Conservation (phyloP, 1,140 invertebrate species). For the Leptopilina clavipes region DNA sequence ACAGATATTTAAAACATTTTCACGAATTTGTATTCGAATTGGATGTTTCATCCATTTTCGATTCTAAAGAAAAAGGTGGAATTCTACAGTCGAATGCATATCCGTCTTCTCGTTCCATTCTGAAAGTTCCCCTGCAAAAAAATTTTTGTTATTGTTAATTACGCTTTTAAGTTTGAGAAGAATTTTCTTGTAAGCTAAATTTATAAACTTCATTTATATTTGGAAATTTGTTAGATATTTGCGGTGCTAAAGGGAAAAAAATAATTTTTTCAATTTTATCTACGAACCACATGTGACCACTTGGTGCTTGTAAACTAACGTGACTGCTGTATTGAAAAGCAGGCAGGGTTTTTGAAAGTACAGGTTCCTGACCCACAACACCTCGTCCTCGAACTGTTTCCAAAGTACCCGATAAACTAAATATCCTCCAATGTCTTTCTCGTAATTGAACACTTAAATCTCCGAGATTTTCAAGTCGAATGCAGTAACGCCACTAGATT, state of each 20-base stretch:
- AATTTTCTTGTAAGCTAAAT: no score
- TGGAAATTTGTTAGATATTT: no score
- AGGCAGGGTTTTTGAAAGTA: constrained; percentile 88
- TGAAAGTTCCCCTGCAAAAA: constrained; percentile 90
- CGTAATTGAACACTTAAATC: constrained; percentile 91
- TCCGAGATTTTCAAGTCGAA: constrained; percentile 95
- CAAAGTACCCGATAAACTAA: constrained; percentile 93
- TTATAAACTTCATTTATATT: no score
- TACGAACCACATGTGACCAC: constrained; percentile 96
- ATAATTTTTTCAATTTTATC: constrained; percentile 11
- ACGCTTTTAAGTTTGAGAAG: no score
- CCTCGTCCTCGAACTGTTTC: constrained; percentile 95
- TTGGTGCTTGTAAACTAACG: constrained; percentile 96
- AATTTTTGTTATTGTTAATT: background rate
- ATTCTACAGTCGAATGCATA: constrained; percentile 97
- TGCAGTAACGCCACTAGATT: constrained; percentile 95
- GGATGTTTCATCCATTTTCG: constrained; percentile 85
- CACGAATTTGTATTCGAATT: constrained; percentile 62
- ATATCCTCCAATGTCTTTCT: constrained; percentile 97
- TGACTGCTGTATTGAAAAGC: constrained; percentile 99
- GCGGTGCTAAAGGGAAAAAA: no score
- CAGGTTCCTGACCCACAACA: constrained; percentile 96
- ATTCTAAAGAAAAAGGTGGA: constrained; percentile 96
- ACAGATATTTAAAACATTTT: constrained; percentile 38
- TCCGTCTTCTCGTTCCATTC: constrained; percentile 97